Conservation (phyloP, 2,888 invertebrate genomes). For the Eristalis intricaria region DNA sequence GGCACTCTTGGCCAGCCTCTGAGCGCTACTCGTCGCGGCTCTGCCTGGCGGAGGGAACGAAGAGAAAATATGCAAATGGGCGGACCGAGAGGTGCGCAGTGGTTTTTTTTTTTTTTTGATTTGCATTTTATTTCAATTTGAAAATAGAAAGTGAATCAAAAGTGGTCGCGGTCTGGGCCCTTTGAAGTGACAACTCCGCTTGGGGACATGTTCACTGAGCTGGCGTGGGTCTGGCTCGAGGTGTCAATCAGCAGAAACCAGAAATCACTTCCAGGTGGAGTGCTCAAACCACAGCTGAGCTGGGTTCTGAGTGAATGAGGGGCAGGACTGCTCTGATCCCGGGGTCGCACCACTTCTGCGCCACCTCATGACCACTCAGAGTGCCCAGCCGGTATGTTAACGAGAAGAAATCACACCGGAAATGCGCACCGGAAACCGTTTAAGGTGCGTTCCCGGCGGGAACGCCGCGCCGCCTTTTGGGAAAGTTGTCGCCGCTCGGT, state of each 20-base stretch:
- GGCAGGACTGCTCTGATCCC: neutral
- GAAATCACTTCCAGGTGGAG: conserved; percentile 12
- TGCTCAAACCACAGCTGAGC: conserved; percentile 30
- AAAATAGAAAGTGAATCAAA: conserved; percentile 31
- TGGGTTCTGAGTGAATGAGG: neutral
- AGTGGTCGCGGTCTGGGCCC: conserved; percentile 1
- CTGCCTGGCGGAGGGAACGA: neutral
- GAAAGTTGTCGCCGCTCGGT: neutral
- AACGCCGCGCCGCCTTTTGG: neutral
- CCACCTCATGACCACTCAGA: neutral
- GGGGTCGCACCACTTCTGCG: neutral
- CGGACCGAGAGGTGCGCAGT: conserved; percentile 6
- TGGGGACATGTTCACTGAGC: neutral
- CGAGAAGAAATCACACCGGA: neutral
- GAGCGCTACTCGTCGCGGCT: neutral
- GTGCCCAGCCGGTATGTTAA: neutral
- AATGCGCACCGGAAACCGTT: neutral
- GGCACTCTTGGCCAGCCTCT: neutral
- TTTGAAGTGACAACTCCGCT: neutral
- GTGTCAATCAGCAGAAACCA: conserved; percentile 37
- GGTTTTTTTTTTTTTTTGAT: neutral
- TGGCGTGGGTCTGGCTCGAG: conserved; percentile 37
- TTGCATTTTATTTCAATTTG: conserved; percentile 19
- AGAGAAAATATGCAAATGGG: conserved; percentile 49
- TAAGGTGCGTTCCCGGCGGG: neutral